Percentiles rank a stretch among this genome's conserved stretches.
Evolutionary conservation across 1,140 invertebrate genomes (phyloP).

Genomic region (Drosophila novamexicana): DNA sequence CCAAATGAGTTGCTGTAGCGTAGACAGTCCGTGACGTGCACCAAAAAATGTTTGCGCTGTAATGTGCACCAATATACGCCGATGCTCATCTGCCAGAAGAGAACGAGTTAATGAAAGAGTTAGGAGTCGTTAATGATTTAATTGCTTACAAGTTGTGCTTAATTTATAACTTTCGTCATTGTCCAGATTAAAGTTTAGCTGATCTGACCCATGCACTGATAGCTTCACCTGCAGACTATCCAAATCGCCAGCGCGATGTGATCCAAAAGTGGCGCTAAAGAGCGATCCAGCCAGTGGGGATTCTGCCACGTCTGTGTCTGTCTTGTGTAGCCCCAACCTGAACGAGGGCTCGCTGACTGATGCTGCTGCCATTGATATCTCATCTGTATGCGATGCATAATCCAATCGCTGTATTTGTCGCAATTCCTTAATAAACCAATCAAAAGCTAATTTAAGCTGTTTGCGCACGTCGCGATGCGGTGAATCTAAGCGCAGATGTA

Average conservation of each 20-base stretch:
- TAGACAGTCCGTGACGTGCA: conserved; percentile 91
- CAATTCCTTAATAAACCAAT: conserved; percentile 75
- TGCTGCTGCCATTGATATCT: conserved; percentile 7
- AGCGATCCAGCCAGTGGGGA: conserved; percentile 27
- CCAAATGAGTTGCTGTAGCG: conserved; percentile 92
- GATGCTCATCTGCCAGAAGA: conserved; percentile 76
- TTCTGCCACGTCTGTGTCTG: conserved; percentile 10
- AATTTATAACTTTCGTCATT: conserved; percentile 91
- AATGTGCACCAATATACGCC: conserved; percentile 87
- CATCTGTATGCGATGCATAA: conserved; percentile 20
- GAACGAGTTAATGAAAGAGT: not conserved
- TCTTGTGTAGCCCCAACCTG: conserved; percentile 6
- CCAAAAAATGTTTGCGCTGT: conserved; percentile 90
- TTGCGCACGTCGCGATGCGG: conserved; percentile 69
- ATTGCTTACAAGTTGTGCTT: conserved; percentile 85
- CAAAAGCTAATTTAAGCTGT: conserved; percentile 67
- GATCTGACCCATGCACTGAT: conserved; percentile 85
- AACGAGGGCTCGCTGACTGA: conserved; percentile 40
- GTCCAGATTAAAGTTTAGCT: conserved; percentile 87
- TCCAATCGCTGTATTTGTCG: conserved; percentile 73
- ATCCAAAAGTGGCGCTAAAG: conserved; percentile 58
- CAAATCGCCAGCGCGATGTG: conserved; percentile 81
- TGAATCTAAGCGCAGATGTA: conserved; percentile 70
- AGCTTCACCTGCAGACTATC: conserved; percentile 85
- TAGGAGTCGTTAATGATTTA: not conserved